Evolutionary conservation across 2,888 invertebrate genomes (phyloP).

Genomic region (Schizotus pectinicornis): DNA sequence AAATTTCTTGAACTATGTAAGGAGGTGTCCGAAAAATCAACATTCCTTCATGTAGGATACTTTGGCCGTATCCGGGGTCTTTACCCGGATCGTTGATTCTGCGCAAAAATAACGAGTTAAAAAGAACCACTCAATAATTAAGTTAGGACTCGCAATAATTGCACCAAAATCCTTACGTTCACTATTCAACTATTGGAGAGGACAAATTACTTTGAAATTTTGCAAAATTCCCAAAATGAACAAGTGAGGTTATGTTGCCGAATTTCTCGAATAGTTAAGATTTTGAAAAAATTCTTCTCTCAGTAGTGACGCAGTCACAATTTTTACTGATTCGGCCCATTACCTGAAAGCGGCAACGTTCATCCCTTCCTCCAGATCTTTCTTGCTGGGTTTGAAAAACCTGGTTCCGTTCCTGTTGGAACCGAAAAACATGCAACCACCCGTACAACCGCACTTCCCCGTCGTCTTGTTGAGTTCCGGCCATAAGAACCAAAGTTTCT

Average conservation of each 20-base stretch:
- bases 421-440: slow-evolving; percentile 95
- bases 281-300: neutral
- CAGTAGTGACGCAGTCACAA: too few relatives aligned
- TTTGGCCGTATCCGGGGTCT: slow-evolving; percentile 93
- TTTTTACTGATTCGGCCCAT: slow-evolving; percentile 34
- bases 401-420: slow-evolving; percentile 86
- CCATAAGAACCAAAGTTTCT: slow-evolving; percentile 96
- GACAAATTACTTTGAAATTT: neutral
- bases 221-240: neutral
- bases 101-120: slow-evolving; percentile 34
- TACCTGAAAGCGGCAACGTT: slow-evolving; percentile 81
- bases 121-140: neutral
- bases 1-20: slow-evolving; percentile 79
- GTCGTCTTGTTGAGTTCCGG: slow-evolving; percentile 68
- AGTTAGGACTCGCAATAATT: neutral
- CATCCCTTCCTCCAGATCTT: slow-evolving; percentile 81
- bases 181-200: slow-evolving; percentile 32
- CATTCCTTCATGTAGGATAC: slow-evolving; percentile 84
- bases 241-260: neutral
- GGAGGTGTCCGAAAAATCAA: slow-evolving; percentile 91
- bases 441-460: slow-evolving; percentile 90
- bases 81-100: slow-evolving; percentile 77
- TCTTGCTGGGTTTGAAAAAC: slow-evolving; percentile 85
- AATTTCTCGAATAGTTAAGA: neutral
- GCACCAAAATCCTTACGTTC: too few relatives aligned